phyloP scores from a whole-genome alignment of 2,888 invertebrate species.

The Pterostichus madidus region DNA sequence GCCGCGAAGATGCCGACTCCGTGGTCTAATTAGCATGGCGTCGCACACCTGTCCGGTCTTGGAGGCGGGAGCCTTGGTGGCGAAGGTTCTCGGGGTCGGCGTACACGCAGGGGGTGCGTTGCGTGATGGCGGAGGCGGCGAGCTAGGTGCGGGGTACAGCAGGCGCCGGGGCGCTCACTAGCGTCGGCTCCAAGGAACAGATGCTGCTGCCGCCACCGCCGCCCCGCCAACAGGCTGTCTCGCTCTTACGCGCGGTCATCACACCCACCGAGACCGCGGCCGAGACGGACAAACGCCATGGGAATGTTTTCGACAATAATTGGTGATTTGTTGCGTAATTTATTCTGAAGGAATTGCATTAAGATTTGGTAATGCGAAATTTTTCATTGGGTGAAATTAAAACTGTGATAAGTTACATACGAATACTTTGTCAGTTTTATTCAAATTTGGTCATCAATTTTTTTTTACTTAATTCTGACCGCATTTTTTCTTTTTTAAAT shows the following conservation, averaged over 20 bases:
- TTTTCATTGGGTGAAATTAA: neutral
- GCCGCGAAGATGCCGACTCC: constrained; percentile 9
- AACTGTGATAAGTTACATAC: neutral
- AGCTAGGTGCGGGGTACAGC: neutral
- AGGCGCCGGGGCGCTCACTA: constrained; percentile 6
- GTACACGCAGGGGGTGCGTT: neutral
- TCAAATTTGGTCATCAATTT: no score
- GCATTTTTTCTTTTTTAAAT: no score
- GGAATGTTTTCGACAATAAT: constrained; percentile 18
- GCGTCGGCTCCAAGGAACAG: constrained; percentile 7
- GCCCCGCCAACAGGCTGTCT: neutral
- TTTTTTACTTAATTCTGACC: no score
- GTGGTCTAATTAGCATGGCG: constrained; percentile 34
- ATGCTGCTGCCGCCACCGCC: constrained; percentile 20
- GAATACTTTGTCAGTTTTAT: neutral
- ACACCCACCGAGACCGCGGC: constrained; percentile 49
- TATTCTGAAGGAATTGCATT: neutral
- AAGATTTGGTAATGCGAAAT: neutral
- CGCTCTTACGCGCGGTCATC: constrained; percentile 36
- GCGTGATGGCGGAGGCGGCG: neutral
- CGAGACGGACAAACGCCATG: neutral
- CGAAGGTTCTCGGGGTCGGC: constrained; percentile 27
- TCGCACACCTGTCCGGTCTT: constrained; percentile 28
- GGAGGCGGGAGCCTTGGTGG: neutral
- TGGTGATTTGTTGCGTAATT: constrained; percentile 23